Evolutionary conservation across 30 jellyfish, hydroid and myxozoan species (phyloP).

Genomic region (Pelagia noctiluca): DNA sequence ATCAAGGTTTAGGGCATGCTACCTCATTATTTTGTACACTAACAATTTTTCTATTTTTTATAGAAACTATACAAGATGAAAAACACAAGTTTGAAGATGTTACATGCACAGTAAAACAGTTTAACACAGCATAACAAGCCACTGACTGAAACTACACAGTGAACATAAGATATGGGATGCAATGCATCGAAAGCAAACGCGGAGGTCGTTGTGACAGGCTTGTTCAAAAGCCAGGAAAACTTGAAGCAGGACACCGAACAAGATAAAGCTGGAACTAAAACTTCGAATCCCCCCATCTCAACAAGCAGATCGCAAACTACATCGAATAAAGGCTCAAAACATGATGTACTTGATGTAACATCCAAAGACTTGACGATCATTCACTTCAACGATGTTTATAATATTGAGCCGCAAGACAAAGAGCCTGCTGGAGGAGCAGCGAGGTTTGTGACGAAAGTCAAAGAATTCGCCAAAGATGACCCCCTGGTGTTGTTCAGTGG

Average conservation of each 20-base stretch:
- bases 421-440: slow-evolving; percentile 97
- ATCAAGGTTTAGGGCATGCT: too few relatives aligned
- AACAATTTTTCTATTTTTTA: too few relatives aligned
- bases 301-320: neutral
- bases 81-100: too few relatives aligned
- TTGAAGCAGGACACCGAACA: too few relatives aligned
- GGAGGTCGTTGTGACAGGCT: neutral
- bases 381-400: slow-evolving; percentile 87
- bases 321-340: neutral
- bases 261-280: neutral
- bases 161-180: neutral
- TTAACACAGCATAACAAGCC: too few relatives aligned
- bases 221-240: neutral
- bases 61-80: too few relatives aligned
- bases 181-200: neutral
- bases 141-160: too few relatives aligned
- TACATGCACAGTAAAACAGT: too few relatives aligned
- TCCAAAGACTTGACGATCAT: slow-evolving; percentile 41
- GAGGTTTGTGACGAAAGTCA: slow-evolving; percentile 81
- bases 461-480: slow-evolving; percentile 53
- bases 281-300: neutral
- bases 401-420: slow-evolving; percentile 81
- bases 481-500: slow-evolving; percentile 85
- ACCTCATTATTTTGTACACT: too few relatives aligned
- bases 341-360: neutral